Conservation (phyloP, 2,888 invertebrate genomes). For the Cantharis lateralis region DNA sequence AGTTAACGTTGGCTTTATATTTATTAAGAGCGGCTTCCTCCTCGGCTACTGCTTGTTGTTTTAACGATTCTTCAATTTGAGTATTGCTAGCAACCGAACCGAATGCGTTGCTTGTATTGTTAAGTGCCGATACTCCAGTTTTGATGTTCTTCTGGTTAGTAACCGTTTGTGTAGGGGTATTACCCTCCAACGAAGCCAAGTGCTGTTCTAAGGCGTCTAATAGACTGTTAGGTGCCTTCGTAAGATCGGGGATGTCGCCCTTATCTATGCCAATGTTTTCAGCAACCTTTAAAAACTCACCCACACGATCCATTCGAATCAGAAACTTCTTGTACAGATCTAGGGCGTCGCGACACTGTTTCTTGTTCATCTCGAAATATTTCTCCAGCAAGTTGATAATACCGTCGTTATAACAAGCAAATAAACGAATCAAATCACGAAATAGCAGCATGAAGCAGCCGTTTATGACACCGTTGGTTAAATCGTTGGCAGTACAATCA, state of each 20-base stretch:
- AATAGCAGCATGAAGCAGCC: constrained; percentile 99
- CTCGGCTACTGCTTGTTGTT: constrained; percentile 89
- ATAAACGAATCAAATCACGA: constrained; percentile 95
- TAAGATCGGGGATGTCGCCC: constrained; percentile 98
- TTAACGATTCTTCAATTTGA: constrained; percentile 82
- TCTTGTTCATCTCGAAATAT: constrained; percentile 99
- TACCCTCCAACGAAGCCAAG: constrained; percentile 91
- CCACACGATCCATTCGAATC: constrained; percentile 98
- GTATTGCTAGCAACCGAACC: constrained; percentile 80
- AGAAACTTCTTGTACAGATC: constrained; percentile 99
- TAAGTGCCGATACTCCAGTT: constrained; percentile 85
- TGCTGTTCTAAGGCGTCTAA: constrained; percentile 98
- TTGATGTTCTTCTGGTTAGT: constrained; percentile 89
- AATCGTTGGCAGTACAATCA: constrained; percentile 95
- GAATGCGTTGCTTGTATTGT: constrained; percentile 87
- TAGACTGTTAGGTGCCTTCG: constrained; percentile 96
- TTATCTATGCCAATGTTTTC: constrained; percentile 97
- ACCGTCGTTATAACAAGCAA: constrained; percentile 99
- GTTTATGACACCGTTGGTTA: constrained; percentile 93
- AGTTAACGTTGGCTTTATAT: constrained; percentile 88
- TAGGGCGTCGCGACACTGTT: constrained; percentile 96
- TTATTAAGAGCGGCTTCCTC: constrained; percentile 96
- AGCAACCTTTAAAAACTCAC: constrained; percentile 92
- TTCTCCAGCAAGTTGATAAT: constrained; percentile 98
- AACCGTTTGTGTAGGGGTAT: constrained; percentile 84